Base-by-base conservation (phyloP, 2,797 vertebrate genomes). In the Cossypha caffra region DNA sequence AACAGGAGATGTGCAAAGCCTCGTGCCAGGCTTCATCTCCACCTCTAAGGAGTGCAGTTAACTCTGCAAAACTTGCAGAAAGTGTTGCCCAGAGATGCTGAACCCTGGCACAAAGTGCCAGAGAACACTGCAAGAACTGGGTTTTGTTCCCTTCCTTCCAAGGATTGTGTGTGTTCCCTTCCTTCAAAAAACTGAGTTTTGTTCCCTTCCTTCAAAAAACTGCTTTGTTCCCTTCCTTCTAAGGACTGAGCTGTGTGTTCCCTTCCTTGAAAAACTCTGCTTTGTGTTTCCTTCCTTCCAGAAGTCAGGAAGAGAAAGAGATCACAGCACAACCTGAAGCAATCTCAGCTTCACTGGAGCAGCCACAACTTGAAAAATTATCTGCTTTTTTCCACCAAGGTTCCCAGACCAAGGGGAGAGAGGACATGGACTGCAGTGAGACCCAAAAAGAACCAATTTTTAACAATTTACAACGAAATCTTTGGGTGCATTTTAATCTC, bases 351-450 rank as follows among this genome's bases (percentile, higher is more conserved):
- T 18, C 35, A 29, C 31, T 48, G 51, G 21, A 62, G n/a, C 26
- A 73, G 76, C 50, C 51, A 38, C 0, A 0, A 31, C 47, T 31
- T 55, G 12, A 40, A 72, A 40, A 47, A 43, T 20, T 17, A 16
- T 23, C 48, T 45, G 7, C 33, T 76, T 37, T 42, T n/a, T 9
- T 28, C 7, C 31, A 13, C 3, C 3, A 28, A 90, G 21, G 28
- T 17, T 71, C 58, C 19, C 55, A 54, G 47, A 33, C 47, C 35
- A 25, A n/a, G 54, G 35, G 43, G 10, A 69, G 19, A 37, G 51
- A 48, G 67, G 45, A 42, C 24, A n/a, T 0, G 43, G 45, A 7
- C 62, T 74, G 58, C 24, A 76, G 47, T n/a, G 40, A 76, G 11
- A 17, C 25, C 33, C 68, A 29, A 28, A 55, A 57, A 13, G 24